These are phyloP conservation scores for Pseudococcus longispinus DNA, from an alignment of 2,888 invertebrate species.

Conservation along the genomic window DNA sequence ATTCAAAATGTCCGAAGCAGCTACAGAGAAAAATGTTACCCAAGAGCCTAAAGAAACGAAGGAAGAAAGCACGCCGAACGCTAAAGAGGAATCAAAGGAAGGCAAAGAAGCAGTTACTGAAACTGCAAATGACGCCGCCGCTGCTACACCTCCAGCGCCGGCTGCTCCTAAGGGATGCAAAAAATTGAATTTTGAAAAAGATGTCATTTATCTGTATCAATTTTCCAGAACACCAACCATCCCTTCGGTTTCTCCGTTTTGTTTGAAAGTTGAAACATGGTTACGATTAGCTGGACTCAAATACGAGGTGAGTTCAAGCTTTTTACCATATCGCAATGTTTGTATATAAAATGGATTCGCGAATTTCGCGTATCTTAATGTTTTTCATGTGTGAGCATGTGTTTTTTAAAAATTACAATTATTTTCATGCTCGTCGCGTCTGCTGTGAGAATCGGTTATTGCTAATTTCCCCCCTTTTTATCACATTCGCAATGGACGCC, in stretches of 20 bases:
- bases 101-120: constrained; percentile 58
- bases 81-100: constrained; percentile 56
- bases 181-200: constrained; percentile 88
- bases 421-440: background rate
- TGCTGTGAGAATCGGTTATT: background rate
- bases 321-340: background rate
- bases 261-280: constrained; percentile 96
- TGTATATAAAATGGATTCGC: background rate
- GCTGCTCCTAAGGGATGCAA: constrained; percentile 68
- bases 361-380: background rate
- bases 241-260: constrained; percentile 90
- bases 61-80: constrained; percentile 60
- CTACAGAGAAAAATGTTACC: constrained; percentile 67
- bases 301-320: constrained; percentile 83
- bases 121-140: constrained; percentile 58
- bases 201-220: constrained; percentile 92
- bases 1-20: constrained; percentile 64
- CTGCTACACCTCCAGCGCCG: constrained; percentile 59
- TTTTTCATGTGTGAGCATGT: background rate
- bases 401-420: background rate
- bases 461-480: background rate
- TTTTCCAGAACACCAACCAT: constrained; percentile 88
- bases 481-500: background rate
- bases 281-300: constrained; percentile 87
- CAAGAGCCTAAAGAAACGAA: constrained; percentile 63